Evolutionary conservation across 2,888 invertebrate genomes (phyloP).

Genomic region (Nomada fabriciana): DNA sequence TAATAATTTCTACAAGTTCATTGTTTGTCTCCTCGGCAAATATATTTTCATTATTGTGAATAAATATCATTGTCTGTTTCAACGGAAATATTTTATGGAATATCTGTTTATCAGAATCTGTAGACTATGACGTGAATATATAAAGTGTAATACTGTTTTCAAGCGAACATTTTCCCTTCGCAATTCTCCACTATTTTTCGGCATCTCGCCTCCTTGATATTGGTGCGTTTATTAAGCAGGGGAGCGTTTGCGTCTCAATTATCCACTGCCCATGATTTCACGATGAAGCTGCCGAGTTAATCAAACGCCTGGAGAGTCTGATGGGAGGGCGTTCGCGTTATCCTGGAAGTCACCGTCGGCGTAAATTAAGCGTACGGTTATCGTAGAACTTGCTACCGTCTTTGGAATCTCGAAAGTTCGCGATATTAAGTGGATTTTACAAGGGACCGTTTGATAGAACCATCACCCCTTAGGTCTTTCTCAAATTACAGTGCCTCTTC

Average conservation of each 20-base stretch:
- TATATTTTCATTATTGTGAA: too few relatives aligned
- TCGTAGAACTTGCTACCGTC: slow-evolving; percentile 32
- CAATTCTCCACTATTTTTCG: too few relatives aligned
- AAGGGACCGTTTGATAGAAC: neutral
- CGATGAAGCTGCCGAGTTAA: slow-evolving; percentile 71
- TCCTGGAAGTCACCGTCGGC: slow-evolving; percentile 25
- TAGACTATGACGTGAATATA: too few relatives aligned
- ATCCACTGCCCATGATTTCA: slow-evolving; percentile 69
- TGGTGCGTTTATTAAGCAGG: slow-evolving; percentile 15
- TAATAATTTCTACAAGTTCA: too few relatives aligned
- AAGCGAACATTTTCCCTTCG: too few relatives aligned
- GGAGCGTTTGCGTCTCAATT: slow-evolving; percentile 23
- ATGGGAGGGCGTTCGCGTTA: slow-evolving; percentile 47
- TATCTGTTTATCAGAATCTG: too few relatives aligned
- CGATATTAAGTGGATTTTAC: slow-evolving; percentile 15
- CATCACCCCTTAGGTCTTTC: neutral
- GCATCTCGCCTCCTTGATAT: slow-evolving; percentile 24
- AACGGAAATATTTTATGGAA: too few relatives aligned
- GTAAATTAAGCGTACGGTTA: slow-evolving; percentile 56
- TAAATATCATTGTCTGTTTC: too few relatives aligned
- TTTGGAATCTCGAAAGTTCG: slow-evolving; percentile 20
- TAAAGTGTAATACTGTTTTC: too few relatives aligned
- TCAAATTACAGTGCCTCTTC: neutral
- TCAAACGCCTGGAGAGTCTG: slow-evolving; percentile 52
- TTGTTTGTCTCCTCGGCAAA: too few relatives aligned